phyloP scores from a whole-genome alignment of 2,113 vertebrate species.

The Bungarus multicinctus region DNA sequence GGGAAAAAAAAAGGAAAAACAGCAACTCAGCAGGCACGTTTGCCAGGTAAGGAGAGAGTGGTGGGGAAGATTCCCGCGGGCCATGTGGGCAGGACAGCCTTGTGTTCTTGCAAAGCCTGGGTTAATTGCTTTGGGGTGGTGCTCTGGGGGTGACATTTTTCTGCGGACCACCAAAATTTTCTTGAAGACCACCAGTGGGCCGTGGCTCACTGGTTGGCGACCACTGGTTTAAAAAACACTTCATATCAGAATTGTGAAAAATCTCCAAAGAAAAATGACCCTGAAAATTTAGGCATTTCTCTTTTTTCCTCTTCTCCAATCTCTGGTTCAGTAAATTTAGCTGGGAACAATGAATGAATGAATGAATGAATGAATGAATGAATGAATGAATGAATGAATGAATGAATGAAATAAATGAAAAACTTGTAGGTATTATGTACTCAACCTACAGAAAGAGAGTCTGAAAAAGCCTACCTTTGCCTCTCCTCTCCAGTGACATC shows the following conservation, averaged over 20 bases:
- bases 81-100: too few relatives aligned
- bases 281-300: not conserved
- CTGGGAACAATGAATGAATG: not conserved
- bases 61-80: too few relatives aligned
- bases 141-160: too few relatives aligned
- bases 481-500: not conserved
- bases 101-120: too few relatives aligned
- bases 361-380: not conserved
- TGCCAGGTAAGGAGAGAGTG: too few relatives aligned
- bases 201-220: too few relatives aligned
- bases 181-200: too few relatives aligned
- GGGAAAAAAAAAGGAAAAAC: too few relatives aligned
- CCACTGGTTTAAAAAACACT: not conserved
- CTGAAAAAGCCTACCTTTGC: not conserved
- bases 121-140: too few relatives aligned
- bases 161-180: too few relatives aligned
- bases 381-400: not conserved
- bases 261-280: not conserved
- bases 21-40: too few relatives aligned
- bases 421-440: not conserved
- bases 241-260: not conserved
- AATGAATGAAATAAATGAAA: not conserved
- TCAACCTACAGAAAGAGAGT: not conserved
- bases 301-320: not conserved
- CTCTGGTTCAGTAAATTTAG: not conserved